phyloP scores from a whole-genome alignment of 2,888 invertebrate genomes.

The Parnassius mnemosyne region DNA sequence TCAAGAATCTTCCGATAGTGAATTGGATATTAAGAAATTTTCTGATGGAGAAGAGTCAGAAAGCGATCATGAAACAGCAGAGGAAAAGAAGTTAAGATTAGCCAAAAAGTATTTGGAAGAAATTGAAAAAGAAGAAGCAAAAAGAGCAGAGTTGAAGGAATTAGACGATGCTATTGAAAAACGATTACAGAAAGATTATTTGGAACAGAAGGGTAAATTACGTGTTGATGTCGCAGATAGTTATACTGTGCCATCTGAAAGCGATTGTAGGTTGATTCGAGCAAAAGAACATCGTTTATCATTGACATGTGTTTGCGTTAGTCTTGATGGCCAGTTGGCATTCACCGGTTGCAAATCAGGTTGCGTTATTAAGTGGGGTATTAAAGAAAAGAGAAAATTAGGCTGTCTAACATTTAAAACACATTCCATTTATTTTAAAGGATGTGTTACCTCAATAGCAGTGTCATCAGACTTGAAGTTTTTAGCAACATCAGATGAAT shows the following conservation, averaged over 20 bases:
- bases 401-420: constrained; percentile 75
- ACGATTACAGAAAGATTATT: constrained; percentile 89
- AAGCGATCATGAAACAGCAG: constrained; percentile 89
- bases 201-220: constrained; percentile 92
- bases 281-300: constrained; percentile 89
- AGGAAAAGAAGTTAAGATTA: constrained; percentile 93
- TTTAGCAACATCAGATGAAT: constrained; percentile 81
- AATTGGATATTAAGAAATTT: constrained; percentile 81
- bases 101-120: constrained; percentile 95
- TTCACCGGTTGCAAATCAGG: constrained; percentile 95
- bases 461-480: constrained; percentile 90
- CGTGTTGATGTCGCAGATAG: constrained; percentile 86
- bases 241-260: constrained; percentile 51
- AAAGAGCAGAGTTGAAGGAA: constrained; percentile 83
- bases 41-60: constrained; percentile 74
- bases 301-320: constrained; percentile 90
- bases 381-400: constrained; percentile 83
- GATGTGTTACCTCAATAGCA: constrained; percentile 83
- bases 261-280: constrained; percentile 78
- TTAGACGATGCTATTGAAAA: constrained; percentile 85
- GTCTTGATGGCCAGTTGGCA: constrained; percentile 84
- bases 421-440: constrained; percentile 62
- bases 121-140: constrained; percentile 89
- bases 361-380: constrained; percentile 91
- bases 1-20: constrained; percentile 84